phyloP scores from a whole-genome alignment of 2,888 invertebrate genomes.

The Troides aeacus region DNA sequence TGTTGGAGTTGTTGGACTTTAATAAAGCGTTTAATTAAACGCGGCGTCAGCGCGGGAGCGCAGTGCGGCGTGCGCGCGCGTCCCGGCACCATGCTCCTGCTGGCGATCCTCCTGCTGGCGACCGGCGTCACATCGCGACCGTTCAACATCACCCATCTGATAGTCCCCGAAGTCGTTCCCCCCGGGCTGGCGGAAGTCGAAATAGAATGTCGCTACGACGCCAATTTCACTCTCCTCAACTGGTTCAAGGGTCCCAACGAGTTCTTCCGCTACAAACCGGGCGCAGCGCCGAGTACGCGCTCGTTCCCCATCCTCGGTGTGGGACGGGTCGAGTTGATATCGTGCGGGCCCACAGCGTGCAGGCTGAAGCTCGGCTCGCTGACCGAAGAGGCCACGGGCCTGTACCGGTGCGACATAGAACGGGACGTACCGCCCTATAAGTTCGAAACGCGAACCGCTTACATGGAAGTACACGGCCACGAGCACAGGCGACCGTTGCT shows the following conservation, averaged over 20 bases:
- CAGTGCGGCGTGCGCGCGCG: conserved; percentile 66
- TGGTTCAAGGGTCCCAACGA: conserved; percentile 69
- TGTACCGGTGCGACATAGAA: conserved; percentile 70
- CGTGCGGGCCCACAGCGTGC: conserved; percentile 65
- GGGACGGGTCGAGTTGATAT: conserved; percentile 57
- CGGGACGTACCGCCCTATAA: conserved; percentile 62
- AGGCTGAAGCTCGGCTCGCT: conserved; percentile 56
- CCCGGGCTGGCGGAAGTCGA: conserved; percentile 59
- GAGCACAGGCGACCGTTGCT: conserved; percentile 57
- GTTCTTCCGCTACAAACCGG: conserved; percentile 70
- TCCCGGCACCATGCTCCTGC: conserved; percentile 60
- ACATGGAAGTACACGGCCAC: conserved; percentile 63
- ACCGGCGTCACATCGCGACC: conserved; percentile 41
- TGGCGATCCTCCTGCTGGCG: conserved; percentile 44
- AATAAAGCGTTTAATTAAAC: conserved; percentile 78
- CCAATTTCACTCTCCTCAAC: conserved; percentile 69
- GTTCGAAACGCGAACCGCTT: conserved; percentile 56
- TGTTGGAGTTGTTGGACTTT: conserved; percentile 75
- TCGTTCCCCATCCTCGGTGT: conserved; percentile 64
- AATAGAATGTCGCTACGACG: conserved; percentile 68
- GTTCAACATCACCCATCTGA: conserved; percentile 65
- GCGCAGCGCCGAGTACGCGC: conserved; percentile 59
- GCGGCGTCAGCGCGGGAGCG: conserved; percentile 54
- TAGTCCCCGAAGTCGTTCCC: conserved; percentile 55
- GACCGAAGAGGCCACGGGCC: conserved; percentile 64